Percentiles rank a stretch among this genome's conserved stretches.
Evolutionary conservation across 2,113 vertebrate genomes (phyloP).

Genomic region (Rhea americana): DNA sequence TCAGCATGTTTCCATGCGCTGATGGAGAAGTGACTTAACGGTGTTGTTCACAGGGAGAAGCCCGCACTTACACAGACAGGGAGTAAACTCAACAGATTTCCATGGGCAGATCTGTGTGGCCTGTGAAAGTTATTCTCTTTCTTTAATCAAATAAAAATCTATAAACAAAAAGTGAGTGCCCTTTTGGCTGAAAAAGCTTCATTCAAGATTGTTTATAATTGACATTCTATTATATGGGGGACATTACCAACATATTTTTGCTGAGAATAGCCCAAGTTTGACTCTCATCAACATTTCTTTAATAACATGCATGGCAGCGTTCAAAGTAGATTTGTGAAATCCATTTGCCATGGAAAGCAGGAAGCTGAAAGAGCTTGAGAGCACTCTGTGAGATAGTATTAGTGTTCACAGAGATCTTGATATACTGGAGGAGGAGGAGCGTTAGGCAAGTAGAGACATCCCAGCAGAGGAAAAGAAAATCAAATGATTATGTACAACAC

Average conservation of each 20-base stretch:
- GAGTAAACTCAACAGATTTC: neutral
- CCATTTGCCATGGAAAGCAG: neutral
- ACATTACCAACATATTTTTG: neutral
- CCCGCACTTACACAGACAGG: neutral
- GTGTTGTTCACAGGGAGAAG: neutral
- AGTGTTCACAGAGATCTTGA: neutral
- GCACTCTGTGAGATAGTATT: neutral
- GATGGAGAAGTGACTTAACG: neutral
- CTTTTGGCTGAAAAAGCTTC: neutral
- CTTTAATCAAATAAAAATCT: neutral
- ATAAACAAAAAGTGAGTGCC: neutral
- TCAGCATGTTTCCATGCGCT: neutral
- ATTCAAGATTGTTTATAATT: neutral
- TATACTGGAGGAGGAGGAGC: neutral
- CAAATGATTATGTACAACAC: neutral
- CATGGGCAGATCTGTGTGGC: neutral
- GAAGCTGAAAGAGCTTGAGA: neutral
- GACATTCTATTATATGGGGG: neutral
- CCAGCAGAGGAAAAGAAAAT: too few species aligned
- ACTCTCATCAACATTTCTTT: neutral
- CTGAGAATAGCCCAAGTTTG: neutral
- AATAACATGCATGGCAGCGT: accelerated
- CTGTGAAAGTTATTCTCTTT: neutral
- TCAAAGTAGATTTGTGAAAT: neutral
- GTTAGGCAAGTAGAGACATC: neutral